These are phyloP conservation scores for Melanophora roralis DNA, from an alignment of 2,888 invertebrate species.

Conservation along the genomic window DNA sequence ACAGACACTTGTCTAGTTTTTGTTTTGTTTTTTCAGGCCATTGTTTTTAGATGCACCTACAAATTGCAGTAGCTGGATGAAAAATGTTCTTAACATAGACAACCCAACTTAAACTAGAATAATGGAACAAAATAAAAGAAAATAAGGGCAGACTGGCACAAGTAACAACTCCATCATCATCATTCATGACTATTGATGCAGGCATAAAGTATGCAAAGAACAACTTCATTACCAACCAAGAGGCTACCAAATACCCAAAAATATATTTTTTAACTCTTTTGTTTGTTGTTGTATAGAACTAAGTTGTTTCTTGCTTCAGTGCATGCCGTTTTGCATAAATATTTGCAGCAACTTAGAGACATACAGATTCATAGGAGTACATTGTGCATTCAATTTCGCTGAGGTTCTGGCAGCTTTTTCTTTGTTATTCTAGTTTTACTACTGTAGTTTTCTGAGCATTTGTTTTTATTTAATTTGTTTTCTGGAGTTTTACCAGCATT, in stretches of 20 bases:
- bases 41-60: conserved; percentile 1
- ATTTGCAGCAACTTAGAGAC: too few species aligned
- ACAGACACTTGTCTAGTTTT: conserved; percentile 40
- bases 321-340: background rate
- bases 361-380: background rate
- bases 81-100: conserved; percentile 29
- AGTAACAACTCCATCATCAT: conserved; percentile 25
- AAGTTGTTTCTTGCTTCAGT: conserved; percentile 30
- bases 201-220: conserved; percentile 10
- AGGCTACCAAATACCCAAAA: background rate
- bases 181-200: conserved; percentile 31
- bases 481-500: background rate
- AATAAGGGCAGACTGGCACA: background rate
- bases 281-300: background rate
- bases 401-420: background rate
- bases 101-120: conserved; percentile 29
- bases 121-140: background rate
- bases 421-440: background rate
- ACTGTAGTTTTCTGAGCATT: too few species aligned
- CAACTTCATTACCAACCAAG: conserved; percentile 20
- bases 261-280: background rate
- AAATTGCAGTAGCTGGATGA: conserved; percentile 36
- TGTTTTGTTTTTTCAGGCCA: background rate
- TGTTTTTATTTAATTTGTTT: too few species aligned
- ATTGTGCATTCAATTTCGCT: conserved; percentile 25